Base-by-base conservation (phyloP, 2,888 invertebrate genomes). In the Sycophila texana region DNA sequence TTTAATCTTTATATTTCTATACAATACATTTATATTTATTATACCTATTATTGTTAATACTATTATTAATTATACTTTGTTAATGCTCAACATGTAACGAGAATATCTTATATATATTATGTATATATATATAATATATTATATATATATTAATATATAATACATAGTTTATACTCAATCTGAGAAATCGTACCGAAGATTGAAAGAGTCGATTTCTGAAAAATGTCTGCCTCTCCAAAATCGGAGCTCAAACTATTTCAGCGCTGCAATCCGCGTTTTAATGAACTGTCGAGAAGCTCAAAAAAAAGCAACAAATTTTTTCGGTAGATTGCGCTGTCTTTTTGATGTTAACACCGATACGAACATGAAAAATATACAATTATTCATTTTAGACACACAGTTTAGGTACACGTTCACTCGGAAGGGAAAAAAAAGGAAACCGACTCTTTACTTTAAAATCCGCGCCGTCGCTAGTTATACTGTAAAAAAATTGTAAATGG, bases 1-100 rank as follows among this genome's bases (percentile, higher is more conserved):
- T 77, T 72, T 66, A 65, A 58, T 72, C n/a, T 77, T 77, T 18
- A 65, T 55, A 76, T 16, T 71, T 66, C 26, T 65, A 71, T 71
- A 77, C 55, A 65, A 77, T 30, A 65, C 57, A 77, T 71, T 53
- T 72, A 72, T 72, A 72, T 71, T 55, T 30, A 65, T 63, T 55
- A 60, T 75, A 68, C 68, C 39, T 55, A 74, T 74, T 58, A 53
- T 77, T 70, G 53, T 60, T 61, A 39, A 39, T 39, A 39, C 5
- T 39, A 39, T 39, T 39, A 39, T 39, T 10, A 39, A 39, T 39
- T 39, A 39, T 39, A 39, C 39, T 39, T 39, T 39, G 39, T 39
- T 39, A 39, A 60, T 20, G 63, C 55, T 70, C 53, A 63, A 61
- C 39, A 12, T 67, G 66, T 60, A 67, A 74, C 12, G 39, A 30